Base-by-base conservation (phyloP, 2,797 vertebrate genomes). In the Babyrousa celebensis region DNA sequence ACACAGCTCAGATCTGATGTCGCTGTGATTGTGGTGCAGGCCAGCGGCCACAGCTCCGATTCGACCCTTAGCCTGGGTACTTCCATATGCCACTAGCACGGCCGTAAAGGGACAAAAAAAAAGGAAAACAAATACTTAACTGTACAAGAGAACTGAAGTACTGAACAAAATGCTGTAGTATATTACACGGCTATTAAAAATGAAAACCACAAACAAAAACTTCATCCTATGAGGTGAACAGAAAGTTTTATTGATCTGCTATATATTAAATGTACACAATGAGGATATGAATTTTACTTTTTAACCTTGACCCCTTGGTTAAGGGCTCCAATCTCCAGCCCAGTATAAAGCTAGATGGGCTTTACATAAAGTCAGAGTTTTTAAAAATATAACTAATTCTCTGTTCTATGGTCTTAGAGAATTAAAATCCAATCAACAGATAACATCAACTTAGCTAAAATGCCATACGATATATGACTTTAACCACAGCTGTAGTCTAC, bases 251-350 rank as follows among this genome's bases (percentile, higher is more conserved):
- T 23, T 29, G 5, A 32, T 63, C 56, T 83, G 25, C 54, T 56
- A 72, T 20, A 68, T 5, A 84, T 82, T 43, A 90, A 82, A 83
- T 36, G 11, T n/a, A 85, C 29, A 93, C 16, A 77, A 36, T 32
- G 48, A 84, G 36, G 58, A 75, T 43, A 90, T 58, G 16, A 72
- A 92, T 36, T 82, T 92, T 68, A 83, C 70, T 84, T 48, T 86
- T 32, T 48, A 85, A 79, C 71, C 77, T 1, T 62, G 71, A 82
- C 60, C 8, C 52, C 12, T 48, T 58, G 43, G 23, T 25, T 63
- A 71, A 11, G 21, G 63, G 80, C 62, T 75, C 75, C 25, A 79
- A 23, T 48, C 48, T 48, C 9, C 15, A 71, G n/a, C 27, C 27
- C 29, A 52, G 1, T 11, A 23, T 1, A 70, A 88, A 86, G 56